A percentile compares a stretch with the other conserved stretches of the same genome.
Conservation (phyloP, 2,113 vertebrate genomes). For the Ascaphus truei region DNA sequence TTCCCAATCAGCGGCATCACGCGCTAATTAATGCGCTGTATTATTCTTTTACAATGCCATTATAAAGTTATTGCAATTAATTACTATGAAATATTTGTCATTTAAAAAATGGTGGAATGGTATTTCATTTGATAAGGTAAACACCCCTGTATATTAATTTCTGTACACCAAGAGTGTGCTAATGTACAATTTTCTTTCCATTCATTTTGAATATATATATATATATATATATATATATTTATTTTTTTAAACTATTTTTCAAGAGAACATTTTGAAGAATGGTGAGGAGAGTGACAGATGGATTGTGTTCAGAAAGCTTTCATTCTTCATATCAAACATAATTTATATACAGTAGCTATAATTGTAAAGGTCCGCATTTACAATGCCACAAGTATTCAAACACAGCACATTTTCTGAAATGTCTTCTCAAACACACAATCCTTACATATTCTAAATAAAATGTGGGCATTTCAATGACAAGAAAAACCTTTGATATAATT, state of each 20-base stretch:
- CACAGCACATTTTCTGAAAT: conserved; percentile 1
- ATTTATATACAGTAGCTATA: conserved; percentile 17
- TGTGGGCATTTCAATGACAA: neutral
- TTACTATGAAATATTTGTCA: no score
- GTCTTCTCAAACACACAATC: conserved; percentile 1
- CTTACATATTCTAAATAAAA: neutral
- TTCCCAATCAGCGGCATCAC: no score
- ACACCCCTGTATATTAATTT: no score
- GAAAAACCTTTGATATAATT: neutral
- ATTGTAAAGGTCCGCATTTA: neutral
- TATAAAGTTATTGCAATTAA: no score
- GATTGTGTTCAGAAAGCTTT: neutral
- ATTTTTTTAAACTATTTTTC: neutral
- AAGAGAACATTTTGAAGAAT: neutral
- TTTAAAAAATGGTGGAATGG: no score
- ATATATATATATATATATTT: no score
- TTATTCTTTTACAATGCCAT: no score
- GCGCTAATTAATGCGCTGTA: no score
- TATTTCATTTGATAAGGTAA: no score
- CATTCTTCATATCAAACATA: conserved; percentile 1
- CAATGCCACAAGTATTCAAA: neutral
- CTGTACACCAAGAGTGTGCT: no score
- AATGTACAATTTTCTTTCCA: no score
- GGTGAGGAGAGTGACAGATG: neutral
- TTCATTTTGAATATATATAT: no score